Conservation (phyloP, 2,797 vertebrate genomes). For the Protonibea diacanthus region DNA sequence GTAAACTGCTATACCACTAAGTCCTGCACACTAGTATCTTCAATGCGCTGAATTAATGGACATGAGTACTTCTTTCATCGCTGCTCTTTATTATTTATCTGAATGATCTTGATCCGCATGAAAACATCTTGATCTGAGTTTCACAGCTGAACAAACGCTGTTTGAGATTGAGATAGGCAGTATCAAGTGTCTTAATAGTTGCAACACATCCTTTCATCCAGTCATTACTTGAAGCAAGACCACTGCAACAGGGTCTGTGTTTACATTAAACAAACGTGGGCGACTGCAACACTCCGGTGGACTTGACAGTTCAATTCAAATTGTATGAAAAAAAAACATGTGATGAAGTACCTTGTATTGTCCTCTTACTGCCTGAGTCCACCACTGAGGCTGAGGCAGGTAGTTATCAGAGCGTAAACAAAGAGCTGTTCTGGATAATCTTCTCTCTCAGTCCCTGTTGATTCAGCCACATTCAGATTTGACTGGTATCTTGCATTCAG, state of each 20-base stretch:
- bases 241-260: too few relatives aligned
- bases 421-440: constrained; percentile 15
- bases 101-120: not conserved
- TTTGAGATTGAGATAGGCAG: not conserved
- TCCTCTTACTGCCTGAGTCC: not conserved
- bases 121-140: constrained; percentile 4
- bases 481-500: constrained; percentile 19
- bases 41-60: not conserved
- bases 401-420: constrained; percentile 25
- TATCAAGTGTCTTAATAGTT: not conserved
- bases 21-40: too few relatives aligned
- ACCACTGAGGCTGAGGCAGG: not conserved
- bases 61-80: not conserved
- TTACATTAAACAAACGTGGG: too few relatives aligned
- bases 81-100: not conserved
- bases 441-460: constrained; percentile 17
- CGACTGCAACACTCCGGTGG: too few relatives aligned
- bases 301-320: too few relatives aligned
- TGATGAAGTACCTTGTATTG: too few relatives aligned
- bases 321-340: too few relatives aligned
- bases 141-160: too few relatives aligned
- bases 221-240: constrained; percentile 9
- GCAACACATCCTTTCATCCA: constrained; percentile 7
- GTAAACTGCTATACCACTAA: too few relatives aligned
- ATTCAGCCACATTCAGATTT: constrained; percentile 23